phyloP scores from a whole-genome alignment of 2,797 vertebrate species.

The Bradypodion pumilum region DNA sequence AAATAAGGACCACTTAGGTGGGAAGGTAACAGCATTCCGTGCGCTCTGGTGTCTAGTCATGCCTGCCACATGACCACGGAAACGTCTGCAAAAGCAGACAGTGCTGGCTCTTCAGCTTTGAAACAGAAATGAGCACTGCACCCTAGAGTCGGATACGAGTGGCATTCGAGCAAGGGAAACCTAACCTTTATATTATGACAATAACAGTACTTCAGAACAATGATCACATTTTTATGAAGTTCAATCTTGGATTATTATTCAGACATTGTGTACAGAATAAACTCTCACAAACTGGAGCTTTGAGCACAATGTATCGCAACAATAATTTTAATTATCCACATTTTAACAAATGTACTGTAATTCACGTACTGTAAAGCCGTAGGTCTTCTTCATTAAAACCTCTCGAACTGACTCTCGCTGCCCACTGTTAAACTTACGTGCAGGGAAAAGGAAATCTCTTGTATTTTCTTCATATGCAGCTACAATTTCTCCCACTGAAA shows the following conservation, averaged over 20 bases:
- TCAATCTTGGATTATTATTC: conserved; percentile 45
- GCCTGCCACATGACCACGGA: too few relatives aligned
- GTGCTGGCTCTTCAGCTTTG: too few relatives aligned
- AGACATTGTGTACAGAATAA: conserved; percentile 53
- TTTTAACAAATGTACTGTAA: conserved; percentile 46
- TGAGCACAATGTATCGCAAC: conserved; percentile 55
- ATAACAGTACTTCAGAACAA: conserved; percentile 8
- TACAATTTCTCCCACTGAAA: conserved; percentile 87
- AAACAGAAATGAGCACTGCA: too few relatives aligned
- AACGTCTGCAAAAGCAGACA: too few relatives aligned
- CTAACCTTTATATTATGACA: neutral
- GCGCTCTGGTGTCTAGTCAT: too few relatives aligned
- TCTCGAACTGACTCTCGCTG: conserved; percentile 81
- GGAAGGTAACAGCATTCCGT: too few relatives aligned
- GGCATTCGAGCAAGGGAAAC: too few relatives aligned
- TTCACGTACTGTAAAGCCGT: conserved; percentile 84
- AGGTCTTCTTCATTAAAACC: conserved; percentile 87
- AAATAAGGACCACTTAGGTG: too few relatives aligned
- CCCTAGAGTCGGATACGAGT: too few relatives aligned
- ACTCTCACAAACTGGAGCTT: conserved; percentile 51
- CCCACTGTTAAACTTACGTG: conserved; percentile 76
- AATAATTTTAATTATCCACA: conserved; percentile 46
- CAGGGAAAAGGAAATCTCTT: conserved; percentile 90
- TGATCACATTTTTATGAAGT: conserved; percentile 36
- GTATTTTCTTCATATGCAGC: conserved; percentile 87